Conservation (phyloP, 2,888 invertebrate species). For the Nemapogon koenigi region DNA sequence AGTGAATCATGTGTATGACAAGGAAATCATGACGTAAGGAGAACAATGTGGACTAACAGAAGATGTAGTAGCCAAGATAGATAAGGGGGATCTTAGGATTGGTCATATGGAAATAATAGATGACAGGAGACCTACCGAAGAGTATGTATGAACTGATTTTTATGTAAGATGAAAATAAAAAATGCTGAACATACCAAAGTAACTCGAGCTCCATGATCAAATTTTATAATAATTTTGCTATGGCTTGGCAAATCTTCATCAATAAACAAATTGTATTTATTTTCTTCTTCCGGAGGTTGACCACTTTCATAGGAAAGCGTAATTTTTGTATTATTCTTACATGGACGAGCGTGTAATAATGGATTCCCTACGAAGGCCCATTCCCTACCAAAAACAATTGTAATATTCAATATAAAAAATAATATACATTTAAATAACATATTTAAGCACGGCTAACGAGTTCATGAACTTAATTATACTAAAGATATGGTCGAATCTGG, state of each 20-base stretch:
- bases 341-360: conserved; percentile 16
- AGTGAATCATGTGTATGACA: no score
- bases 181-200: conserved; percentile 23
- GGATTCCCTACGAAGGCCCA: conserved; percentile 17
- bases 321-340: conserved; percentile 19
- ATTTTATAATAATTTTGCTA: conserved; percentile 16
- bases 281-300: conserved; percentile 24
- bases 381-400: no score
- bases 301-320: conserved; percentile 18
- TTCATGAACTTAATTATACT: no score
- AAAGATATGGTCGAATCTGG: no score
- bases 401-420: neutral
- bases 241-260: conserved; percentile 14
- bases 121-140: neutral
- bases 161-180: neutral
- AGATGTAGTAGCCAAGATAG: no score
- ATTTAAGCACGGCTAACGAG: no score
- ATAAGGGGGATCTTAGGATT: no score
- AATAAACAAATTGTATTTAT: conserved; percentile 20
- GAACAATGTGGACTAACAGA: no score
- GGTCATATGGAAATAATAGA: no score
- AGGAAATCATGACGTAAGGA: no score
- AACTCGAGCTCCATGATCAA: conserved; percentile 22
- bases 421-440: no score
- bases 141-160: neutral